A percentile compares a stretch with the other conserved stretches of the same genome.
Evolutionary conservation across 1,140 invertebrate genomes (phyloP).

Genomic region (Neodiprion pinetum): DNA sequence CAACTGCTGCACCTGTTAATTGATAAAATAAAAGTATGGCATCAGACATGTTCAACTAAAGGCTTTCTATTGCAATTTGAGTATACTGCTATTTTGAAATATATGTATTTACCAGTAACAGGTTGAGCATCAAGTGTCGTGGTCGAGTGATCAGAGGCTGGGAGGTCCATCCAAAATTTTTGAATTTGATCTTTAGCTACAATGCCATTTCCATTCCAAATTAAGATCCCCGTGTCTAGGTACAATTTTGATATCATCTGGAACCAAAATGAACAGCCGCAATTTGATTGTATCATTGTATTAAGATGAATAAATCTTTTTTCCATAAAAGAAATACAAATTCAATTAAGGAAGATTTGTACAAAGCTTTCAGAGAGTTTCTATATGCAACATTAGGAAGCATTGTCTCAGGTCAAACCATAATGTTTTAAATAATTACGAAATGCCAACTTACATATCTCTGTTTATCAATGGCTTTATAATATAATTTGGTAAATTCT

Average conservation of each 20-base stretch:
- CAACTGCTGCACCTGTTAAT: slow-evolving; percentile 63
- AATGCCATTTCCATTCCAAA: slow-evolving; percentile 87
- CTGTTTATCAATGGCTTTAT: slow-evolving; percentile 81
- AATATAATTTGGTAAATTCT: slow-evolving; percentile 84
- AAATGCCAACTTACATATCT: slow-evolving; percentile 71
- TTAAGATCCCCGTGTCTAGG: slow-evolving; percentile 76
- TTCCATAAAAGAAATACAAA: slow-evolving; percentile 13
- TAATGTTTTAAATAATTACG: background rate
- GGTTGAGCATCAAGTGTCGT: slow-evolving; percentile 81
- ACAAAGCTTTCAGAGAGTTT: background rate
- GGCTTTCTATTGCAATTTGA: background rate
- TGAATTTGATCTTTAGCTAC: slow-evolving; percentile 78
- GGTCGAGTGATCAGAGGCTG: slow-evolving; percentile 73
- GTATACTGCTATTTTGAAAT: slow-evolving; percentile 18
- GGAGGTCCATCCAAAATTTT: slow-evolving; percentile 79
- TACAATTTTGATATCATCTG: slow-evolving; percentile 80
- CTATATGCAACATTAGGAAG: slow-evolving; percentile 10
- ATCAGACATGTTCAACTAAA: slow-evolving; percentile 12
- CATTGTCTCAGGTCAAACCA: background rate
- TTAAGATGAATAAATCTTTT: slow-evolving; percentile 6
- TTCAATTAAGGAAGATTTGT: background rate
- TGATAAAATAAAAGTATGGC: slow-evolving; percentile 19
- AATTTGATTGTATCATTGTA: slow-evolving; percentile 13
- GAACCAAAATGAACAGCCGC: slow-evolving; percentile 34
- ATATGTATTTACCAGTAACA: slow-evolving; percentile 66